phyloP scores from a whole-genome alignment of 2,113 vertebrate genomes.

The Ailurus styani region DNA sequence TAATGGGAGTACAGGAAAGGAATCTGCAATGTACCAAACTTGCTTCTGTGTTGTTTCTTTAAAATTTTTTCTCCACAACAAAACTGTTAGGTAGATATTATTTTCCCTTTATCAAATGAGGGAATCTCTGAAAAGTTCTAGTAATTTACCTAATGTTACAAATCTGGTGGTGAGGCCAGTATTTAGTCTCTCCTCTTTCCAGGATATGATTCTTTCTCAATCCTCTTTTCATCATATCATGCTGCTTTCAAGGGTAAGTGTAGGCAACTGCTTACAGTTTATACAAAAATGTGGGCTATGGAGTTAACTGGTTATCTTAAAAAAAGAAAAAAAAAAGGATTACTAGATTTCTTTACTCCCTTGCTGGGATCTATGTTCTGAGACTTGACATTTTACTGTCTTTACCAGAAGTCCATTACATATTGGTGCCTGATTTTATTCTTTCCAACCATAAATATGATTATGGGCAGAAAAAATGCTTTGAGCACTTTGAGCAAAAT shows the following conservation, averaged over 20 bases:
- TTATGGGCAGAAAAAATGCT: neutral
- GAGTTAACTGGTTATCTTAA: neutral
- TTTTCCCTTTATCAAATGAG: neutral
- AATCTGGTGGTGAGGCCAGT: neutral
- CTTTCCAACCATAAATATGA: neutral
- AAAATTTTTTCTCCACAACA: neutral
- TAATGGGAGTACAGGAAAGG: neutral
- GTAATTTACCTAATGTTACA: neutral
- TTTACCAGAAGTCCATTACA: neutral
- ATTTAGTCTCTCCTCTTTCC: neutral
- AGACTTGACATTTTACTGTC: conserved; percentile 12
- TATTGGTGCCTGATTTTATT: neutral
- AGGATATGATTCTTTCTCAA: neutral
- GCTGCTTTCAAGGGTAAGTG: neutral
- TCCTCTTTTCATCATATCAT: neutral
- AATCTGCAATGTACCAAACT: neutral
- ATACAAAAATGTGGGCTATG: neutral
- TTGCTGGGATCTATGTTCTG: neutral
- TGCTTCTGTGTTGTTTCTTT: neutral
- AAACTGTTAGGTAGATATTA: neutral
- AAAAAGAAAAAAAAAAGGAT: neutral
- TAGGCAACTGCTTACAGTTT: neutral
- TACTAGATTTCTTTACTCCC: conserved; percentile 18
- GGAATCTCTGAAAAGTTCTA: neutral
- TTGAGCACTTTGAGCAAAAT: conserved; percentile 22